These are phyloP conservation scores for Rana temporaria DNA, from an alignment of 2,113 vertebrate species.

Conservation along the genomic window DNA sequence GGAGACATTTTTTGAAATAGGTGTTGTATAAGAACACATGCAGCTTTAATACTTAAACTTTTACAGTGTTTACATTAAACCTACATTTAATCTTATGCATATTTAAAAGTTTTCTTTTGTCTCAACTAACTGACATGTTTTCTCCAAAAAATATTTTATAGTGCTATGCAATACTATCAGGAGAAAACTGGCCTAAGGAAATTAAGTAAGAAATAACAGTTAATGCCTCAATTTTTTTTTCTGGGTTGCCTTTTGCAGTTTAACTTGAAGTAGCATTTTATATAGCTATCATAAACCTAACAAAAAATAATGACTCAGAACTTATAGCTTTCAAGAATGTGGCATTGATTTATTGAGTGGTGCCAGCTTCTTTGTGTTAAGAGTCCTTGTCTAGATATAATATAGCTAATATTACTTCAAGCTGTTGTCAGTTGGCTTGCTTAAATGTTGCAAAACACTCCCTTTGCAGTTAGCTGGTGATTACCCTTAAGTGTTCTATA, in stretches of 20 bases:
- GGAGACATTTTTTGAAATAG: too few relatives aligned
- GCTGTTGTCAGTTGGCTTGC: conserved; percentile 78
- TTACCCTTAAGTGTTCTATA: conserved; percentile 76
- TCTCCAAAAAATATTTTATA: too few relatives aligned
- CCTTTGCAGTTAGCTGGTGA: conserved; percentile 70
- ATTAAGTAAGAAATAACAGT: conserved; percentile 34
- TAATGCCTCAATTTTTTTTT: conserved; percentile 16
- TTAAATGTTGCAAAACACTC: conserved; percentile 74
- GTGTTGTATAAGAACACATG: too few relatives aligned
- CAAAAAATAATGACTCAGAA: conserved; percentile 78
- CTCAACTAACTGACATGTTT: too few relatives aligned
- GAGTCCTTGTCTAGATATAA: conserved; percentile 74
- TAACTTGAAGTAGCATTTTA: conserved; percentile 68
- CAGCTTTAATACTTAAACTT: too few relatives aligned
- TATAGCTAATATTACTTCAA: conserved; percentile 77
- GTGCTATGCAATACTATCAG: background rate
- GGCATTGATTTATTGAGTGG: conserved; percentile 78
- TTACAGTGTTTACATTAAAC: background rate
- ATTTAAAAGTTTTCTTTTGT: background rate
- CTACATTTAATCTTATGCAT: background rate
- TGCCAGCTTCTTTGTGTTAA: conserved; percentile 70
- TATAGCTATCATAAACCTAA: conserved; percentile 68
- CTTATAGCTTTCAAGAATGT: conserved; percentile 72
- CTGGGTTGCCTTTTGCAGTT: conserved; percentile 68
- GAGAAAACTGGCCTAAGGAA: conserved; percentile 28